Evolutionary conservation across 1,140 invertebrate species (phyloP).

Genomic region (Tetranychus urticae): DNA sequence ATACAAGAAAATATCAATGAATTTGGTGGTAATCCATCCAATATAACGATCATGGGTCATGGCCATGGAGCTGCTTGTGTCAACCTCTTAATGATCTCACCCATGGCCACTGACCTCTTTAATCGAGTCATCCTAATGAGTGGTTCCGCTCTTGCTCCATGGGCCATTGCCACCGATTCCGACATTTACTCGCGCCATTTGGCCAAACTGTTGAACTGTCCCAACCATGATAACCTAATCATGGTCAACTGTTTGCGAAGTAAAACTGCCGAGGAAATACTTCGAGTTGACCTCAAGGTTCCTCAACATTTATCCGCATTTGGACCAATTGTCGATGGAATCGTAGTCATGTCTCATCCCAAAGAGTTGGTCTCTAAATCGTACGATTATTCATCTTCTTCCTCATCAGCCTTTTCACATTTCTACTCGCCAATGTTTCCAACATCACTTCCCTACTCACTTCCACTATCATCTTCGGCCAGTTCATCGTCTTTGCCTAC

Average conservation of each 20-base stretch:
- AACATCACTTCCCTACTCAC: neutral
- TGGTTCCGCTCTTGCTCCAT: conserved; percentile 73
- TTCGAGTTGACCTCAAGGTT: conserved; percentile 46
- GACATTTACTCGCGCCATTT: conserved; percentile 60
- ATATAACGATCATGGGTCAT: conserved; percentile 83
- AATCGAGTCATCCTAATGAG: conserved; percentile 82
- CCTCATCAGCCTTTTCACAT: conserved; percentile 1
- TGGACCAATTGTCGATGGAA: conserved; percentile 70
- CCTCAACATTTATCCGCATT: conserved; percentile 64
- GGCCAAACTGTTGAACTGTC: conserved; percentile 60
- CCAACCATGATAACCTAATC: conserved; percentile 22
- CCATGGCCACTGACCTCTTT: conserved; percentile 69
- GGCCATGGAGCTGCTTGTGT: conserved; percentile 83
- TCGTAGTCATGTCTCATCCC: conserved; percentile 60
- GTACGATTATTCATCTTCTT: neutral
- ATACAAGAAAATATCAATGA: conserved; percentile 74
- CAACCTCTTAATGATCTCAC: conserved; percentile 73
- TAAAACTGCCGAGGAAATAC: conserved; percentile 45
- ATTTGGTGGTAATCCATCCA: conserved; percentile 72
- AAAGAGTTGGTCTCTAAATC: conserved; percentile 7
- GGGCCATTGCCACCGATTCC: conserved; percentile 68
- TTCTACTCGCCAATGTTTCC: conserved; percentile 9
- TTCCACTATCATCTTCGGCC: conserved; percentile 21
- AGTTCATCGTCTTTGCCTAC: conserved; percentile 64
- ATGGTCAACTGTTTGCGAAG: conserved; percentile 61